Evolutionary conservation across 2,888 invertebrate genomes (phyloP), one percentile per base, ranked within the genome.

Genomic region (Cerastoderma edule): DNA sequence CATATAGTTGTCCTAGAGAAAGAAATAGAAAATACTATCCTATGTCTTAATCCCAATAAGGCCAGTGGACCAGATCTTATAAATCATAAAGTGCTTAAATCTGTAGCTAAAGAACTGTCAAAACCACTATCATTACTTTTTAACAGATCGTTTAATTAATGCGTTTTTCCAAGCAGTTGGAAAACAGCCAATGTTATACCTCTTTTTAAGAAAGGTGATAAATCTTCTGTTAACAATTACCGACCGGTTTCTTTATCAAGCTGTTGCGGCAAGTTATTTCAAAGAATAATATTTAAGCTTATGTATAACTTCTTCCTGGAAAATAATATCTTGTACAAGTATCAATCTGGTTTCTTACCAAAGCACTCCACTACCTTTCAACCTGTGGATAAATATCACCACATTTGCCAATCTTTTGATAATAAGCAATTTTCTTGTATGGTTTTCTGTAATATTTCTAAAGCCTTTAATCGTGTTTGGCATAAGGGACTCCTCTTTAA

Each of bases 61-160:
- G 48, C 48, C 48, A 48, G 48, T 48, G 4, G 48, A 48, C 48
- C 16, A n/a, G n/a, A n/a, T n/a, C n/a, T n/a, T 48, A 48, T 48
- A n/a, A 8, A 24, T 16, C 48, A 48, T 48, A 8, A 48, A 48
- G 24, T 48, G 48, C 24, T 48, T 22, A n/a, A n/a, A n/a, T n/a
- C 22, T 13, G 48, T 48, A 4, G 48, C 48, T 8, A 48, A 48
- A 48, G n/a, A n/a, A 48, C 22, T 48, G n/a, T n/a, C 48, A n/a
- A 48, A 48, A 4, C 48, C 48, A 48, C 48, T 48, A n/a, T 48
- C 48, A n/a, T 22, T 48, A 48, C 24, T 48, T n/a, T 48, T 8
- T 24, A 48, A 4, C 24, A 48, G 48, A 24, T 48, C 48, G n/a
- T 22, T 8, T 48, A 48, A n/a, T 48, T n/a, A 48, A 24, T n/a